phyloP scores from a whole-genome alignment of 2,797 vertebrate genomes.

The Fringilla coelebs region DNA sequence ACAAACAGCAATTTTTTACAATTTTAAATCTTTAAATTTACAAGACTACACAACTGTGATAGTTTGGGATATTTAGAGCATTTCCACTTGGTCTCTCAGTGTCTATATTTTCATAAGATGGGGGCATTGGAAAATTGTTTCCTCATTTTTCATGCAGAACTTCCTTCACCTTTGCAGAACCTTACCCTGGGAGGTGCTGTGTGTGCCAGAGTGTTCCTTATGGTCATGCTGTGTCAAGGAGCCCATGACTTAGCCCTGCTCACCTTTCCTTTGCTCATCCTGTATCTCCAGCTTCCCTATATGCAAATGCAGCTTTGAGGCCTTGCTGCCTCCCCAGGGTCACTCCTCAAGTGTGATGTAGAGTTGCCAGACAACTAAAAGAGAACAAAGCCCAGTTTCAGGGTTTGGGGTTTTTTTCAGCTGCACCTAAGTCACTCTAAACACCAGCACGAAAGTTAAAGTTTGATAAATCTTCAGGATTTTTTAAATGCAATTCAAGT shows the following conservation, averaged over 20 bases:
- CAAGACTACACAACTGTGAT: background rate
- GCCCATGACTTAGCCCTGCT: background rate
- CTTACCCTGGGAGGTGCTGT: background rate
- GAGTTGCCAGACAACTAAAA: background rate
- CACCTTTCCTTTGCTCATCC: background rate
- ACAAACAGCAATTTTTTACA: background rate
- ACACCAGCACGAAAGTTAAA: background rate
- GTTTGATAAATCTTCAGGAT: background rate
- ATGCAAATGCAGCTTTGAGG: background rate
- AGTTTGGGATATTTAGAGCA: background rate
- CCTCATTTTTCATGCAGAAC: background rate
- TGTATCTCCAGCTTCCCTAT: background rate
- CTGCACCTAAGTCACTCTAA: background rate
- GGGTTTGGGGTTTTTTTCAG: background rate
- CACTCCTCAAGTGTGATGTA: background rate
- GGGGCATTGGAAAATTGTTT: background rate
- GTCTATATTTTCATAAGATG: background rate
- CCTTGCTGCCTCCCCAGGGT: rapidly evolving
- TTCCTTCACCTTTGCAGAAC: background rate
- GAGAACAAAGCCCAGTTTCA: background rate
- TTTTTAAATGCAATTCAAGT: background rate
- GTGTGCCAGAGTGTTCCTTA: background rate
- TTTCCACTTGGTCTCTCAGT: background rate
- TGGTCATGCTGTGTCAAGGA: background rate
- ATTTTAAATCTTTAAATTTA: background rate